Percentiles rank a stretch among this genome's conserved stretches.
These are phyloP conservation scores for Micropoecilia bifurca DNA, from an alignment of 2,797 vertebrate species.

Conservation along the genomic window DNA sequence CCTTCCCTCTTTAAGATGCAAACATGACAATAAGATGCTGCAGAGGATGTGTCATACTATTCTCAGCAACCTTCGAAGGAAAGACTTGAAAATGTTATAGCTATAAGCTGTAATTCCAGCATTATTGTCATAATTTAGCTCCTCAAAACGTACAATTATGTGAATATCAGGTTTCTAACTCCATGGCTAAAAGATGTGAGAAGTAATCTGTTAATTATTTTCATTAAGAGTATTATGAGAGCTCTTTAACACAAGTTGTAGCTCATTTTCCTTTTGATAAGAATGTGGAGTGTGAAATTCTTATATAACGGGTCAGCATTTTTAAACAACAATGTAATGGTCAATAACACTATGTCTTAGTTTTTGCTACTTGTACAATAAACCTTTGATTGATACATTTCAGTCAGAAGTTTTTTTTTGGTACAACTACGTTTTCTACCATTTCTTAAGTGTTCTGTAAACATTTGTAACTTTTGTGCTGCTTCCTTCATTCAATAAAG, in stretches of 20 bases:
- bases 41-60: not conserved
- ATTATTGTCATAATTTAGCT: not conserved
- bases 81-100: not conserved
- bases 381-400: slow-evolving; percentile 46
- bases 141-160: not conserved
- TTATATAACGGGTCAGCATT: slow-evolving; percentile 44
- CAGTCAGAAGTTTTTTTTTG: slow-evolving; percentile 50
- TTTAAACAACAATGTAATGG: slow-evolving; percentile 47
- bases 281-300: slow-evolving; percentile 19
- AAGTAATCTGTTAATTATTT: slow-evolving; percentile 8
- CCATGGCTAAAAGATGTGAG: slow-evolving; percentile 8
- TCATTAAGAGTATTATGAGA: slow-evolving; percentile 7
- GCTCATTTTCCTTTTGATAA: slow-evolving; percentile 25
- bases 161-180: not conserved
- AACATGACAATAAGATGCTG: not conserved
- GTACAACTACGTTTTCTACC: slow-evolving; percentile 72
- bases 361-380: slow-evolving; percentile 72
- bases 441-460: slow-evolving; percentile 63
- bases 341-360: slow-evolving; percentile 71
- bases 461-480: slow-evolving; percentile 65
- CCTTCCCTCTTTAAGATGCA: not conserved
- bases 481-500: slow-evolving; percentile 75
- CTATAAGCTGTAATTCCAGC: not conserved
- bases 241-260: slow-evolving; percentile 24
- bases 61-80: not conserved